Percentiles rank a stretch among this genome's conserved stretches.
phyloP scores from a whole-genome alignment of 2,113 vertebrate species.

The Morone chrysops region DNA sequence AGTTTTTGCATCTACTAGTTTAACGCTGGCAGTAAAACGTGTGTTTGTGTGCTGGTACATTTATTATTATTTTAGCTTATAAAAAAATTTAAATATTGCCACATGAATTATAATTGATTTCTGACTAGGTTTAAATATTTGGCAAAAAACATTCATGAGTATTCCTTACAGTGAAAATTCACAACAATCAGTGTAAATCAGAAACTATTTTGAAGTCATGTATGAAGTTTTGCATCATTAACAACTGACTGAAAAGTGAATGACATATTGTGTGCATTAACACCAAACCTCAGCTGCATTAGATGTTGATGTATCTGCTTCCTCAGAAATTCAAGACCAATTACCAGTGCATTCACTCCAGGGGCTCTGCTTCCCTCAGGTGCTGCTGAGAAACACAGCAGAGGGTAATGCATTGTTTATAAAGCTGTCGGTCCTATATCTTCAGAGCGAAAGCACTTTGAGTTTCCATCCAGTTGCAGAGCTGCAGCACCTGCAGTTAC shows the following conservation, averaged over 20 bases:
- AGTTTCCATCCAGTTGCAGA: conserved; percentile 23
- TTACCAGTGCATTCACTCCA: conserved; percentile 40
- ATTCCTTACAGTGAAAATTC: background rate
- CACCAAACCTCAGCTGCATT: background rate
- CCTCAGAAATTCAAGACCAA: conserved; percentile 26
- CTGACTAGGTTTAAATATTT: background rate
- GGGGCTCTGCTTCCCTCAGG: conserved; percentile 1
- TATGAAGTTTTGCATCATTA: background rate
- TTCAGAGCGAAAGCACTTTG: conserved; percentile 20
- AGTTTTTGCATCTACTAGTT: background rate
- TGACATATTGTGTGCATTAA: background rate
- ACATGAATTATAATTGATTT: background rate
- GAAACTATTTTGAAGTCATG: background rate
- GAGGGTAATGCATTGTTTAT: conserved; percentile 55
- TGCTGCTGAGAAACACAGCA: conserved; percentile 3
- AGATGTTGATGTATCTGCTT: conserved; percentile 32
- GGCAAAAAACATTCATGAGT: background rate
- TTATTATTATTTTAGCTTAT: background rate
- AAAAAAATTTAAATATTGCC: background rate
- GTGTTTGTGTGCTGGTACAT: background rate
- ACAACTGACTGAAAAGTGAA: background rate
- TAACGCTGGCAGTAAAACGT: background rate
- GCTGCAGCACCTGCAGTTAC: conserved; percentile 4
- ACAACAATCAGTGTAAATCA: background rate
- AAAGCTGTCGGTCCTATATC: conserved; percentile 1